A percentile compares a stretch with the other conserved stretches of the same genome.
Conservation (phyloP, 2,113 vertebrate species). For the Equus przewalskii region DNA sequence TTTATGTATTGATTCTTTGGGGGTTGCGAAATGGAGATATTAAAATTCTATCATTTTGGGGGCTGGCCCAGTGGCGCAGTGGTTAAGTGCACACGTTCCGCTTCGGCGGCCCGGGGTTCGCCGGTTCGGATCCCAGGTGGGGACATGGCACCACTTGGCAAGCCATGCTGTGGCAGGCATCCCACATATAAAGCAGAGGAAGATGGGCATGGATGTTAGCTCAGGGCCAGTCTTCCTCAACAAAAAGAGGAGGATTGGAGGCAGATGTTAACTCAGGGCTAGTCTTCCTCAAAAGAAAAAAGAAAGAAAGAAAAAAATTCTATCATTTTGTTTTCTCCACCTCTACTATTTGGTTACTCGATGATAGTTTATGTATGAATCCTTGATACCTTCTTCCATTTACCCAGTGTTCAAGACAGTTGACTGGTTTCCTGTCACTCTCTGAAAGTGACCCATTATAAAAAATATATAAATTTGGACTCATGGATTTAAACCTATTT, state of each 20-base stretch:
- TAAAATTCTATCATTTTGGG: not conserved
- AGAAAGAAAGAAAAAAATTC: not conserved
- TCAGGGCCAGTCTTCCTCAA: too few relatives aligned
- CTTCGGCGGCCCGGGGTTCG: too few relatives aligned
- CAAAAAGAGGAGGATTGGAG: too few relatives aligned
- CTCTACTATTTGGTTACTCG: not conserved
- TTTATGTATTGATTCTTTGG: not conserved
- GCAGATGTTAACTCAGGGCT: too few relatives aligned
- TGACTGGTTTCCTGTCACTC: not conserved
- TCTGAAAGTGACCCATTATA: not conserved
- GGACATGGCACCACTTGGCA: too few relatives aligned
- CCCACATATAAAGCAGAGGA: too few relatives aligned
- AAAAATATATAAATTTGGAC: not conserved
- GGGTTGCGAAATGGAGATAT: not conserved
- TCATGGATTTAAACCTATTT: not conserved
- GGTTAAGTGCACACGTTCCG: too few relatives aligned
- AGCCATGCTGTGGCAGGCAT: too few relatives aligned
- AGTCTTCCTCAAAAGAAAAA: too few relatives aligned
- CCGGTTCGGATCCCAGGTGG: too few relatives aligned
- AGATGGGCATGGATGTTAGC: too few relatives aligned
- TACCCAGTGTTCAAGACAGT: not conserved
- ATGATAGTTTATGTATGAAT: not conserved
- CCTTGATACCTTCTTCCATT: not conserved
- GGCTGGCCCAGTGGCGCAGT: too few relatives aligned
- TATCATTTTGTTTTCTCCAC: not conserved